These are phyloP conservation scores for Tichodroma muraria DNA, from an alignment of 2,113 vertebrate genomes.

Conservation along the genomic window DNA sequence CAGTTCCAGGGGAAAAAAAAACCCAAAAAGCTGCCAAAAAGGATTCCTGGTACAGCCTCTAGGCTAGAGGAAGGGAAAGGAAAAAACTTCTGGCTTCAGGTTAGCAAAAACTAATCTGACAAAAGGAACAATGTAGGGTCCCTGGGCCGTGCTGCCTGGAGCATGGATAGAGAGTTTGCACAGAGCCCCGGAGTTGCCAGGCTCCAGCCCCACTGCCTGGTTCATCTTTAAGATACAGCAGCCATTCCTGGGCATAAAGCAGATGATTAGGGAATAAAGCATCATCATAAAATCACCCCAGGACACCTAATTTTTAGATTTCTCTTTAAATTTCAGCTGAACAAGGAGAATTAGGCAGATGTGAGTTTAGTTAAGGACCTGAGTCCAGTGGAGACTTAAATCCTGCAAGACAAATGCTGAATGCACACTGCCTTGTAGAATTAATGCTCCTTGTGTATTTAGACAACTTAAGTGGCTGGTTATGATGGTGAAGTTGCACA, in stretches of 20 bases:
- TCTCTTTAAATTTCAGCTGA: not conserved
- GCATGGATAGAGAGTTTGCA: not conserved
- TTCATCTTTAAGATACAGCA: not conserved
- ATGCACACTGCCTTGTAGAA: not conserved
- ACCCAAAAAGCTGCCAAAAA: fast-evolving
- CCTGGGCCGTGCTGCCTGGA: fast-evolving
- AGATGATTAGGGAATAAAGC: not conserved
- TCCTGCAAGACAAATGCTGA: not conserved
- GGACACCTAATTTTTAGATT: not conserved
- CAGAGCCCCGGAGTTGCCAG: not conserved
- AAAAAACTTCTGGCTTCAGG: not conserved
- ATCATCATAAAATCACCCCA: not conserved
- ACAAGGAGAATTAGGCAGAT: not conserved
- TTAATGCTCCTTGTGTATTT: not conserved
- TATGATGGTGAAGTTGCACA: not conserved
- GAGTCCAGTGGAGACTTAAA: not conserved
- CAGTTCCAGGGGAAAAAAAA: not conserved
- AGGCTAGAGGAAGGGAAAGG: not conserved
- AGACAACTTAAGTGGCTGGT: conserved; percentile 18
- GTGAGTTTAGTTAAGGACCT: not conserved
- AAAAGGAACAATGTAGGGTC: not conserved
- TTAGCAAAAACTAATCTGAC: not conserved
- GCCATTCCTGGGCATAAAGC: not conserved
- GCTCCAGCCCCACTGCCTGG: fast-evolving
- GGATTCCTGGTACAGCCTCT: not conserved